A percentile compares a stretch with the other conserved stretches of the same genome.
Evolutionary conservation across 2,888 invertebrate genomes (phyloP).

Genomic region (Eudasyphora cyanicolor): DNA sequence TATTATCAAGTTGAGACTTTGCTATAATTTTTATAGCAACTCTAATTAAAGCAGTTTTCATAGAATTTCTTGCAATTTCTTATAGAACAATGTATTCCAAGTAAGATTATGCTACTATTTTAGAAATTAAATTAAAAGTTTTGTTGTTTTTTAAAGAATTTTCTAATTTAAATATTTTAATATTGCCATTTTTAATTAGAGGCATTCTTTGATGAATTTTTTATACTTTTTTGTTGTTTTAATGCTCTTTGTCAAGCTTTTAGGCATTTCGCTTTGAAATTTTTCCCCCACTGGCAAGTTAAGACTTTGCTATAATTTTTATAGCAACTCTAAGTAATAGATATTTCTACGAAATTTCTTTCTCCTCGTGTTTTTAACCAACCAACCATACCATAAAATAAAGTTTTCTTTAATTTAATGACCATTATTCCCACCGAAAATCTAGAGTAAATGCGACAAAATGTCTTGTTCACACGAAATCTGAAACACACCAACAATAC

Average conservation of each 20-base stretch:
- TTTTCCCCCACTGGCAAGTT: not conserved
- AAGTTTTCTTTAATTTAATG: slow-evolving; percentile 11
- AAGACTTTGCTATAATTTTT: slow-evolving; percentile 4
- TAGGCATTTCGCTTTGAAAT: too few relatives aligned
- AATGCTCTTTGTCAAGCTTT: too few relatives aligned
- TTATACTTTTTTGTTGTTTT: too few relatives aligned
- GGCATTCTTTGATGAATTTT: too few relatives aligned
- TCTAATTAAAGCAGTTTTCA: not conserved
- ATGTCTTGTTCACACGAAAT: slow-evolving; percentile 45
- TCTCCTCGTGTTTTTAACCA: not conserved
- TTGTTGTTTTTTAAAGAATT: too few relatives aligned
- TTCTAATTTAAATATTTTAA: too few relatives aligned
- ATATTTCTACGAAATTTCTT: not conserved
- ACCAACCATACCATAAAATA: not conserved
- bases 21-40: too few relatives aligned
- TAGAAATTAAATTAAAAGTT: too few relatives aligned
- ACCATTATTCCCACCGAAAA: slow-evolving; percentile 10
- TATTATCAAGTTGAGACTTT: not conserved
- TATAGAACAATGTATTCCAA: too few relatives aligned
- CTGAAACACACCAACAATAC: not conserved
- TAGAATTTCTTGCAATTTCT: too few relatives aligned
- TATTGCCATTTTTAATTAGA: too few relatives aligned
- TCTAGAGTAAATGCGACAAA: not conserved
- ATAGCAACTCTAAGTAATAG: not conserved
- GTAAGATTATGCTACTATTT: too few relatives aligned